These are phyloP conservation scores for Allophyes oxyacanthae DNA, from an alignment of 2,888 invertebrate genomes.

Conservation along the genomic window DNA sequence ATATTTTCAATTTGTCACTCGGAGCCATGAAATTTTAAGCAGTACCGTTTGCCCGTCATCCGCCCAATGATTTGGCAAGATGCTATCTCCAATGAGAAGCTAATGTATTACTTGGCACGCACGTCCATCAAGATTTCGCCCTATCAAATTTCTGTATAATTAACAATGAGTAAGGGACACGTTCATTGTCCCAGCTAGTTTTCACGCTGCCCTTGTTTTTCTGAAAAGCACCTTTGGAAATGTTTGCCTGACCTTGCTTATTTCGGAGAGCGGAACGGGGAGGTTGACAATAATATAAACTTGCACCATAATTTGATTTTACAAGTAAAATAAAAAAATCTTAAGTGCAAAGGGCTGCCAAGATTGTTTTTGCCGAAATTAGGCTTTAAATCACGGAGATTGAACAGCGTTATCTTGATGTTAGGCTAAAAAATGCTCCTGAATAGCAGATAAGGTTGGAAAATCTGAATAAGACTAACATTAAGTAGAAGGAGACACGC, in stretches of 20 bases:
- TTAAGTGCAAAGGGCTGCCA: not conserved
- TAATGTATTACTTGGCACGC: conserved; percentile 87
- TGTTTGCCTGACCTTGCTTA: conserved; percentile 63
- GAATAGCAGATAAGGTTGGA: conserved; percentile 14
- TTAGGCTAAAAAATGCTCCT: conserved; percentile 13
- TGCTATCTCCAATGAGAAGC: conserved; percentile 80
- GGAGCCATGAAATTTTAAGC: conserved; percentile 53
- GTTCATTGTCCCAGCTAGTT: conserved; percentile 63
- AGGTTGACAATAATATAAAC: conserved; percentile 26
- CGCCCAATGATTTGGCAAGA: conserved; percentile 72
- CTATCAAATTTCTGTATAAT: conserved; percentile 80
- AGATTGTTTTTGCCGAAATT: conserved; percentile 11
- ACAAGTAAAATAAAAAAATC: conserved; percentile 22
- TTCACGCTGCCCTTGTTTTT: conserved; percentile 67
- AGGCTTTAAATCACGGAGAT: conserved; percentile 7
- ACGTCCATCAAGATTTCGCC: conserved; percentile 64
- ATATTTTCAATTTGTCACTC: conserved; percentile 64
- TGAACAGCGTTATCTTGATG: conserved; percentile 7
- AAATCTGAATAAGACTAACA: conserved; percentile 12
- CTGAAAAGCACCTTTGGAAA: conserved; percentile 58
- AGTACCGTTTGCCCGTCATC: conserved; percentile 65
- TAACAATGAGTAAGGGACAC: conserved; percentile 65
- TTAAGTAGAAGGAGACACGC: conserved; percentile 24
- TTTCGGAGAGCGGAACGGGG: conserved; percentile 56
- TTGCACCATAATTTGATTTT: conserved; percentile 19